Percentiles rank a stretch among this genome's conserved stretches.
Conservation (phyloP, 2,797 vertebrate species). For the Nothura maculosa region DNA sequence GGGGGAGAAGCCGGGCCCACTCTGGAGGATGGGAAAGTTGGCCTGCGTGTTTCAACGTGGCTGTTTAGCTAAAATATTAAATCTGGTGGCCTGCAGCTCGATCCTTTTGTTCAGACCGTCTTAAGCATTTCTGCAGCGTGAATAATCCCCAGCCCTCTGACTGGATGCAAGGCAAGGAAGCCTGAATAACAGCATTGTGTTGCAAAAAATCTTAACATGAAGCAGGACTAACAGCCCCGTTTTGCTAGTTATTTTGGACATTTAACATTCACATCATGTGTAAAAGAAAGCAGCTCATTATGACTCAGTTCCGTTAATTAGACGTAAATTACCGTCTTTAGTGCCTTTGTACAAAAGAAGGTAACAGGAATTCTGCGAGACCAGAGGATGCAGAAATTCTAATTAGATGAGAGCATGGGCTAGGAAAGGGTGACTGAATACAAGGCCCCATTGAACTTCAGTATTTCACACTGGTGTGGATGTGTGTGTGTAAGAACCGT, state of each 20-base stretch:
- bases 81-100: conserved; percentile 52
- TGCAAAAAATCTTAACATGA: conserved; percentile 52
- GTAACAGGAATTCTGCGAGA: conserved; percentile 77
- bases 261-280: conserved; percentile 78
- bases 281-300: conserved; percentile 80
- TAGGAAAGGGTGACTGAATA: conserved; percentile 69
- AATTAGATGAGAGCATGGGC: conserved; percentile 76
- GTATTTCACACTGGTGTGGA: not conserved
- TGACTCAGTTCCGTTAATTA: conserved; percentile 87
- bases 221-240: conserved; percentile 73
- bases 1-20: conserved; percentile 26
- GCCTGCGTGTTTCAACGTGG: conserved; percentile 52
- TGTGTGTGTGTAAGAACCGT: not conserved
- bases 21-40: conserved; percentile 52
- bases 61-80: conserved; percentile 72
- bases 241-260: conserved; percentile 78
- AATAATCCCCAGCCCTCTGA: conserved; percentile 87
- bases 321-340: conserved; percentile 84
- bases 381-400: conserved; percentile 79
- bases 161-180: conserved; percentile 85
- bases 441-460: conserved; percentile 69
- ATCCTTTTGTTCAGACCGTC: conserved; percentile 76
- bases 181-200: conserved; percentile 83
- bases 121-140: conserved; percentile 85
- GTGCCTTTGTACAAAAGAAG: conserved; percentile 78